phyloP scores from a whole-genome alignment of 2,797 vertebrate species.

The Coccyzus lansbergi region DNA sequence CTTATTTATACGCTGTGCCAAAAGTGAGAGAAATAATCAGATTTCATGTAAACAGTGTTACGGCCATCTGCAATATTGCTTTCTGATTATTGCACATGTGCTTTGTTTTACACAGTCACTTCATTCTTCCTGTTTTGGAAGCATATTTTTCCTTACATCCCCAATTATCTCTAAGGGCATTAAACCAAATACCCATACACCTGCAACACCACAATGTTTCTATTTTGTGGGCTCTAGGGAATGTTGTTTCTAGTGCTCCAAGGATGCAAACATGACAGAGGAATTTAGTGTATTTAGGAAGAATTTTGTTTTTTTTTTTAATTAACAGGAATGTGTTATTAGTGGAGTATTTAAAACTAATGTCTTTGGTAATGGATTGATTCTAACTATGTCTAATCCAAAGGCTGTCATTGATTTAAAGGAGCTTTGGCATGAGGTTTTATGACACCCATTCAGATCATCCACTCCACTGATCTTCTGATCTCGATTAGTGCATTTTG shows the following conservation, averaged over 20 bases:
- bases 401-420: neutral
- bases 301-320: neutral
- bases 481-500: neutral
- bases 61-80: constrained; percentile 64
- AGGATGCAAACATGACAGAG: fast-evolving
- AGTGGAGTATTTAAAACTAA: neutral
- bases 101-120: neutral
- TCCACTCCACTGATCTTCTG: neutral
- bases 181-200: neutral
- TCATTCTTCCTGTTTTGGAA: constrained; percentile 13
- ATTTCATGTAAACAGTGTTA: constrained; percentile 67
- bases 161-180: neutral
- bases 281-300: neutral
- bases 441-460: neutral
- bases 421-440: neutral
- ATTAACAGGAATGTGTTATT: neutral
- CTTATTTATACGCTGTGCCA: constrained; percentile 49
- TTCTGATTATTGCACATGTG: constrained; percentile 35
- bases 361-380: neutral
- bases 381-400: neutral
- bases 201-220: neutral
- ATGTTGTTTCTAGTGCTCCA: neutral
- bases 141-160: constrained; percentile 1
- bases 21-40: constrained; percentile 63
- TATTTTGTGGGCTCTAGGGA: neutral